Evolutionary conservation across 1,140 invertebrate genomes (phyloP).

Genomic region (Hyphantria cunea): DNA sequence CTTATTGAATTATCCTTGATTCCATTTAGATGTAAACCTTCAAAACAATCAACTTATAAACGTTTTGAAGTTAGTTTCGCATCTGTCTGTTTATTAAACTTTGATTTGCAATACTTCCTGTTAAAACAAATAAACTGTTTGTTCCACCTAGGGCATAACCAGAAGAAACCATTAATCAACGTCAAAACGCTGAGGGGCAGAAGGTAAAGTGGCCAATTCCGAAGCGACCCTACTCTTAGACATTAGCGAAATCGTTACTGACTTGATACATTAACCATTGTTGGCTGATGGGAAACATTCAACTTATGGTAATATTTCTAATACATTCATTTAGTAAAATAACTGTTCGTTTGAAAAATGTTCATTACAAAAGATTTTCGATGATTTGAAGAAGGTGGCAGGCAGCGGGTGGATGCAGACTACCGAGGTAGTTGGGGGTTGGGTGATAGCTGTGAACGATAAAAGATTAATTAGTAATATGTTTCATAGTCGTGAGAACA

Average conservation of each 20-base stretch:
- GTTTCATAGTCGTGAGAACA: too few relatives aligned
- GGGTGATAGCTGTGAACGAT: too few relatives aligned
- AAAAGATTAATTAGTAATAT: too few relatives aligned
- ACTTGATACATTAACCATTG: conserved; percentile 51
- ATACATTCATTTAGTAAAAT: conserved; percentile 9
- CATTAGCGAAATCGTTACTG: conserved; percentile 52
- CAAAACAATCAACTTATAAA: too few relatives aligned
- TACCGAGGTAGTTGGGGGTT: too few relatives aligned
- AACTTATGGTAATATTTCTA: neutral
- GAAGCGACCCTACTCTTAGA: conserved; percentile 46
- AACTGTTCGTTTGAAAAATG: conserved; percentile 15
- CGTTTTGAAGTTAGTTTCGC: neutral
- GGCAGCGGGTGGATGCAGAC: too few relatives aligned
- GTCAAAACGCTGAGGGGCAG: conserved; percentile 42
- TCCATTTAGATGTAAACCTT: too few relatives aligned
- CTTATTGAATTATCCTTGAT: too few relatives aligned
- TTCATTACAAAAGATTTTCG: conserved; percentile 14
- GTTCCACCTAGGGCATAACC: conserved; percentile 2
- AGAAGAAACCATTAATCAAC: conserved; percentile 48
- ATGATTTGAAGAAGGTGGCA: too few relatives aligned
- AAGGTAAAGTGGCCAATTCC: conserved; percentile 52
- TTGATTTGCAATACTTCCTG: too few relatives aligned
- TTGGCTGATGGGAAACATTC: conserved; percentile 28
- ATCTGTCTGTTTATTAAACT: neutral
- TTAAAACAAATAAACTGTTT: conserved; percentile 6